These are phyloP conservation scores for Diarsia dahlii DNA, from an alignment of 2,888 invertebrate species.

Conservation along the genomic window DNA sequence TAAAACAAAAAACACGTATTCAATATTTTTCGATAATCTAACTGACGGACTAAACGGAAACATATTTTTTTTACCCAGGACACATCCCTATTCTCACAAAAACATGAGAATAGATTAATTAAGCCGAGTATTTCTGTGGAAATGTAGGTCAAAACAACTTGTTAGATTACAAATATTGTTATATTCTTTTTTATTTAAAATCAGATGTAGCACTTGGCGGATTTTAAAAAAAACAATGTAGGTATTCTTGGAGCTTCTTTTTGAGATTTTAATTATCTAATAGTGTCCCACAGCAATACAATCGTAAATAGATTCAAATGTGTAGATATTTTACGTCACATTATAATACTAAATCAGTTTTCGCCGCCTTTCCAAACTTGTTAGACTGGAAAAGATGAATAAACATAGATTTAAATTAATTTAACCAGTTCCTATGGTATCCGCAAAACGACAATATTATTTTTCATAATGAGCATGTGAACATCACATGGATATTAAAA, in stretches of 20 bases:
- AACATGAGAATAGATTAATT: background rate
- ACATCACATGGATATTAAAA: no score
- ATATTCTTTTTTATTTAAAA: background rate
- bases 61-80: no score
- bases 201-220: background rate
- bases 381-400: conserved; percentile 39
- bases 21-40: no score
- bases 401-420: conserved; percentile 26
- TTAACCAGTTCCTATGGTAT: conserved; percentile 29
- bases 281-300: background rate
- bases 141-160: background rate
- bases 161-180: background rate
- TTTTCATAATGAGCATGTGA: background rate
- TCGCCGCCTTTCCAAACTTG: conserved; percentile 53
- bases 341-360: conserved; percentile 23
- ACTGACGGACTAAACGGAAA: no score
- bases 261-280: background rate
- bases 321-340: conserved; percentile 4
- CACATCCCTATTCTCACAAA: no score
- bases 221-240: background rate
- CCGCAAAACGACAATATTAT: background rate
- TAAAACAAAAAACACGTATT: no score
- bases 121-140: background rate
- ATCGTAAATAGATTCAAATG: background rate
- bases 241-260: no score